Evolutionary conservation across 2,888 invertebrate species (phyloP), one percentile per base, ranked within the genome.

Genomic region (Cephus pulcher): DNA sequence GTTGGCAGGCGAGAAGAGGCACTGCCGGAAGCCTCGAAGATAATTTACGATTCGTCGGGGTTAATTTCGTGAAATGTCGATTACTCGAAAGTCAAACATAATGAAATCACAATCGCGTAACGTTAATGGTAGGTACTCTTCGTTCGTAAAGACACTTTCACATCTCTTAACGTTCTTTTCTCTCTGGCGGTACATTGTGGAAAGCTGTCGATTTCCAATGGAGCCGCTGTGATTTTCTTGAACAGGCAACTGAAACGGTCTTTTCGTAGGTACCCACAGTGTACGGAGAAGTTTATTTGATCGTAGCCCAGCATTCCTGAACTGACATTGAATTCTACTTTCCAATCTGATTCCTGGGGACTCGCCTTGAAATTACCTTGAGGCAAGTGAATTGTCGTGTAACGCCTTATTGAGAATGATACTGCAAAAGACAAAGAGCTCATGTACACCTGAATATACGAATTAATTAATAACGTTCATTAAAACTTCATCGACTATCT

Each of bases 281-380:
- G 9, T 23, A 56, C 23, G 9, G 2, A 56, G 9, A 23, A 23
- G 23, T 56, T 56, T 56, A 23, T 56, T 56, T 56, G 56, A 23
- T 56, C 56, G 23, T 56, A 56, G 56, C 23, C 23, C 56, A 56
- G 23, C 56, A 56, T 70, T 74, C 82, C 79, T 80, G 80, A 76
- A 81, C 80, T 84, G 86, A 84, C 87, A 83, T 84, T 86, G 84
- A 88, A 87, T 85, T 86, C 83, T 83, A 86, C 84, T 85, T 84
- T 85, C 84, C 80, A 83, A 81, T 80, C 82, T 79, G 81, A 76
- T 78, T 80, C 81, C 76, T 78, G 71, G 71, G 23, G 71, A 34
- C 71, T 71, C 71, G 71, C 71, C 71, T 71, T 71, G 71, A 71
- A 34, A 32, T 23, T 56, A 56, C 56, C 56, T 56, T 56, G 56